Base-by-base conservation (phyloP, 2,797 vertebrate species). In the Agapornis canus region DNA sequence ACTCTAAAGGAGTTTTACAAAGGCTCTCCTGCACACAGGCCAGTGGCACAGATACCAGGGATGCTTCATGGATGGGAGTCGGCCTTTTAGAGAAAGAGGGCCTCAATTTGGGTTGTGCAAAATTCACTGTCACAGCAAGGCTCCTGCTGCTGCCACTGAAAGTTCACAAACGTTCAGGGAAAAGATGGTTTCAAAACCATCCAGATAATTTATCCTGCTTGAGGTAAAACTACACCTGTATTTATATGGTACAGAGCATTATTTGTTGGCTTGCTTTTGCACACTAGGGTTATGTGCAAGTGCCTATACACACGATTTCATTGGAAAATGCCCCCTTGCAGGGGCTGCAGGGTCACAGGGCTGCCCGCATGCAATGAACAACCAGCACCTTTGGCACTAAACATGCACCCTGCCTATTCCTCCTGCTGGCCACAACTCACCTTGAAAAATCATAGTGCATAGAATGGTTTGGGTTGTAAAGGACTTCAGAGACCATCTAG, bases 41-140 rank as follows among this genome's bases (percentile, higher is more conserved):
- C 52, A 13, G 82, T 11, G 20, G 47, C 92, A 63, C 29, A 47
- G 39, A 15, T 5, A 43, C 40, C 80, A 90, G 78, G n/a, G 32
- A 31, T 0, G 0, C 69, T 49, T 47, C 0, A 0, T 2, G 37
- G 82, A 48, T 16, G 35, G 39, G 18, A 86, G 10, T 4, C 47
- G 47, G 57, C 6, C 54, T 81, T 37, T 35, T 1, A 14, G 25
- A 57, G 81, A 81, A 86, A 68, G 0, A 0, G 29, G 31, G 56
- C 27, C 37, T 73, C 3, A 2, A 7, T 18, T 49, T 1, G 1
- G 60, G 25, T 13, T 37, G 43, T 12, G 31, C 69, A 8, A 60
- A 73, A n/a, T 16, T 25, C 61, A 45, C 14, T 13, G 27, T 14
- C 73, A 27, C 27, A 20, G 40, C 0, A 0, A 73, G 35, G 61